phyloP scores from a whole-genome alignment of 2,888 invertebrate genomes.

The Pachycephus smyrnensis region DNA sequence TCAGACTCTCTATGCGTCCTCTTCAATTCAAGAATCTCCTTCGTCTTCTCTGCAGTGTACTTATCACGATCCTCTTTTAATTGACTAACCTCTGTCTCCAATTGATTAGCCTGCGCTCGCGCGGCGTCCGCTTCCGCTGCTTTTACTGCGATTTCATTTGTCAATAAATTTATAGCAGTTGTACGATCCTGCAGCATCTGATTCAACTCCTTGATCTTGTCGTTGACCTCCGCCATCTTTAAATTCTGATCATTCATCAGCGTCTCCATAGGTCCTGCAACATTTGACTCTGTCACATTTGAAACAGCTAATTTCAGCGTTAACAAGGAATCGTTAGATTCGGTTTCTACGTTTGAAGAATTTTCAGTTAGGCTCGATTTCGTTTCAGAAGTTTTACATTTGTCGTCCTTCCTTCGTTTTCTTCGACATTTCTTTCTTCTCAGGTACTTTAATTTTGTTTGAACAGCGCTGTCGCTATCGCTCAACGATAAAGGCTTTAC shows the following conservation, averaged over 20 bases:
- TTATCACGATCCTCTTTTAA: slow-evolving; percentile 41
- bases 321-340: slow-evolving; percentile 13
- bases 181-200: slow-evolving; percentile 49
- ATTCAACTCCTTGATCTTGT: slow-evolving; percentile 47
- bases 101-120: slow-evolving; percentile 25
- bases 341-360: slow-evolving; percentile 22
- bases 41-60: slow-evolving; percentile 36
- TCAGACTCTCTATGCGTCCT: slow-evolving; percentile 36
- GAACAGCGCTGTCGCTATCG: slow-evolving; percentile 28
- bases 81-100: slow-evolving; percentile 39
- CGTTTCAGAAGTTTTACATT: slow-evolving; percentile 14
- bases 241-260: slow-evolving; percentile 11
- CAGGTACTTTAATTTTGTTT: slow-evolving; percentile 13
- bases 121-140: slow-evolving; percentile 31
- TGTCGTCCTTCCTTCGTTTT: slow-evolving; percentile 20
- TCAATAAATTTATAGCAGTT: slow-evolving; percentile 44
- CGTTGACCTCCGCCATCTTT: slow-evolving; percentile 18
- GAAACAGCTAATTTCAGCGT: background rate
- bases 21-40: slow-evolving; percentile 40
- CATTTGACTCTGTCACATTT: background rate
- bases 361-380: slow-evolving; percentile 15
- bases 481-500: slow-evolving; percentile 15
- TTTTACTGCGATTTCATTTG: slow-evolving; percentile 41
- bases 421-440: slow-evolving; percentile 22
- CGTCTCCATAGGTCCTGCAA: slow-evolving; percentile 8